Evolutionary conservation across 2,797 vertebrate species (phyloP).

Genomic region (Cryptoblepharus egeriae): DNA sequence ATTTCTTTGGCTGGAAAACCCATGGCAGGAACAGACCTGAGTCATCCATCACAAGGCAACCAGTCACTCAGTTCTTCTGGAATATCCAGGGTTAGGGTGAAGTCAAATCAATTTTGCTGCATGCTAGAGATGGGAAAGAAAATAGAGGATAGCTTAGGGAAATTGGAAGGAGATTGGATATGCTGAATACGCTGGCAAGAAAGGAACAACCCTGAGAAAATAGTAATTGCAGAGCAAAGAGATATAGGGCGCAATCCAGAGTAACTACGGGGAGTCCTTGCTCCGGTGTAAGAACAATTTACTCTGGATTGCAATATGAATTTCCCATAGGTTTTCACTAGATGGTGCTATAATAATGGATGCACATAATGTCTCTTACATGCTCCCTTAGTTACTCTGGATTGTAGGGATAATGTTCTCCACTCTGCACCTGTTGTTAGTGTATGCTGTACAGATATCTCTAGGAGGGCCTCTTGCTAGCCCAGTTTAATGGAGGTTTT

Average conservation of each 20-base stretch:
- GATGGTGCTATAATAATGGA: too few species aligned
- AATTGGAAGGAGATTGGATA: not conserved
- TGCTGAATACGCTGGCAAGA: not conserved
- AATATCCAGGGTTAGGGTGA: not conserved
- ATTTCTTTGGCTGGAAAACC: rapidly evolving
- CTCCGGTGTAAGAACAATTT: too few species aligned
- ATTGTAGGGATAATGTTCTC: too few species aligned
- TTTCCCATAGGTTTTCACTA: too few species aligned
- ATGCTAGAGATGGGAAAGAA: rapidly evolving
- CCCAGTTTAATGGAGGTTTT: constrained; percentile 53
- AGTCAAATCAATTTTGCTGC: rapidly evolving
- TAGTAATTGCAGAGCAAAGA: constrained; percentile 61
- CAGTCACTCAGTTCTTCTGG: constrained; percentile 6
- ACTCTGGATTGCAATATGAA: too few species aligned
- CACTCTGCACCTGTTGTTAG: not conserved
- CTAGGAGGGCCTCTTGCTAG: constrained; percentile 48
- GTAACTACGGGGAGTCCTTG: too few species aligned
- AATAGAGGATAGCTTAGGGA: not conserved
- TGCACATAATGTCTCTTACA: too few species aligned
- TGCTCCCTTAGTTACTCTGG: too few species aligned
- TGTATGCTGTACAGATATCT: constrained; percentile 49
- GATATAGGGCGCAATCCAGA: too few species aligned
- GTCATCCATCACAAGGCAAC: not conserved
- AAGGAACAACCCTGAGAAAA: constrained; percentile 48
- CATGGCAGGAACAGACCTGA: not conserved